Percentiles rank a stretch among this genome's conserved stretches.
Evolutionary conservation across 2,888 invertebrate species (phyloP).

Genomic region (Heliconius ethilla): DNA sequence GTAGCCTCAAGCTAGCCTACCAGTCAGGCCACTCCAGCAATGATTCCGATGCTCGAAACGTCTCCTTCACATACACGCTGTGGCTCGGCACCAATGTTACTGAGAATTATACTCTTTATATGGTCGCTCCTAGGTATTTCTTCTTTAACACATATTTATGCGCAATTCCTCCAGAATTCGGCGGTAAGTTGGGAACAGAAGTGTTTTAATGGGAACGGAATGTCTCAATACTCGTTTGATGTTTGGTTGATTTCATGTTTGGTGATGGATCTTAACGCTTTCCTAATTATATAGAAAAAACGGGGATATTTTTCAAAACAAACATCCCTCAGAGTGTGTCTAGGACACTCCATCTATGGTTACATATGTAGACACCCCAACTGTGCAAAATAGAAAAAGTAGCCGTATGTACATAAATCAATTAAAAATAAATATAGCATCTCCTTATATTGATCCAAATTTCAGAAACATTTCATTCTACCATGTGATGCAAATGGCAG

Average conservation of each 20-base stretch:
- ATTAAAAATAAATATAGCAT: no score
- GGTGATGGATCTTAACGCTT: no score
- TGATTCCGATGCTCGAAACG: slow-evolving; percentile 85
- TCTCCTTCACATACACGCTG: slow-evolving; percentile 91
- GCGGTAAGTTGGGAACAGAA: no score
- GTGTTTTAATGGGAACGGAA: no score
- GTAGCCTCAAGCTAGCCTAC: slow-evolving; percentile 72
- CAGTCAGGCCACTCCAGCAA: slow-evolving; percentile 77
- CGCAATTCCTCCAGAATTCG: background rate
- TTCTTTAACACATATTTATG: background rate
- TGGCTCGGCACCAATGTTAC: slow-evolving; percentile 94
- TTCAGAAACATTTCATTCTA: slow-evolving; percentile 84
- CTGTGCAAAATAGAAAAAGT: no score
- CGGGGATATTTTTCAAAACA: no score
- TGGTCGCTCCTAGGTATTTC: slow-evolving; percentile 86
- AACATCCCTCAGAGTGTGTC: no score
- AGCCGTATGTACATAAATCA: background rate
- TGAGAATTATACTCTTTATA: slow-evolving; percentile 88
- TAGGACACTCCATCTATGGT: no score
- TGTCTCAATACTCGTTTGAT: no score
- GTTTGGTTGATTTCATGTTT: no score
- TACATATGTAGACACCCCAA: no score
- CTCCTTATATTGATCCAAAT: slow-evolving; percentile 34
- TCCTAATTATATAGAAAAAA: no score
- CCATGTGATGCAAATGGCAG: slow-evolving; percentile 91